These are phyloP conservation scores for Alectoris magna DNA, from an alignment of 2,797 vertebrate species.

Conservation along the genomic window DNA sequence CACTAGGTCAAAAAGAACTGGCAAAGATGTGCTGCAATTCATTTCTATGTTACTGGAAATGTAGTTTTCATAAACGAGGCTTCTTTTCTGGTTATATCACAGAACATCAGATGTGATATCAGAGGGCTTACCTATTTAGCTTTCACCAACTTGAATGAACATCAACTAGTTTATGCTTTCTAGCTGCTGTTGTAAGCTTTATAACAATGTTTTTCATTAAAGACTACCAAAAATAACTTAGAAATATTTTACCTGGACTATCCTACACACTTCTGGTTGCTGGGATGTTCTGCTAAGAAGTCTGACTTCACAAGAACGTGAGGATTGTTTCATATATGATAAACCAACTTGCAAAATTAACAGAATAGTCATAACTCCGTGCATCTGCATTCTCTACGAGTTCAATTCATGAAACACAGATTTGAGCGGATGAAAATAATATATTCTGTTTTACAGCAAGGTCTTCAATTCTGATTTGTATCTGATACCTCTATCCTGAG, in stretches of 20 bases:
- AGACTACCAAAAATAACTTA: conserved; percentile 22
- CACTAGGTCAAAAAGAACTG: background rate
- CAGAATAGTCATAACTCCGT: background rate
- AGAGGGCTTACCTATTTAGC: conserved; percentile 19
- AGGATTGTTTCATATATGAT: background rate
- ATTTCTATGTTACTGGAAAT: conserved; percentile 7
- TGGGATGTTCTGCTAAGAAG: background rate
- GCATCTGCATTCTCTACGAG: background rate
- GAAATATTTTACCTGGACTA: background rate
- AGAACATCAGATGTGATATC: background rate
- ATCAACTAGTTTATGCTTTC: background rate
- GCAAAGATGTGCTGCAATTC: conserved; percentile 17
- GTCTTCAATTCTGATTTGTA: background rate
- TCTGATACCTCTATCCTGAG: background rate
- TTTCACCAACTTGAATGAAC: background rate
- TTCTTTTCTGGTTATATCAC: conserved; percentile 26
- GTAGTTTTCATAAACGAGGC: background rate
- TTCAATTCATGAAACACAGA: background rate
- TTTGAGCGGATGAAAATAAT: background rate
- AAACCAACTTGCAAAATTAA: background rate
- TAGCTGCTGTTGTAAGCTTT: background rate
- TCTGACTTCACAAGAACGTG: background rate
- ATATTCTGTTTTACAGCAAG: background rate
- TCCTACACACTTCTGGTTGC: background rate
- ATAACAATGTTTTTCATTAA: conserved; percentile 3